phyloP scores from a whole-genome alignment of 2,797 vertebrate species.

The Myiotriccus ornatus region DNA sequence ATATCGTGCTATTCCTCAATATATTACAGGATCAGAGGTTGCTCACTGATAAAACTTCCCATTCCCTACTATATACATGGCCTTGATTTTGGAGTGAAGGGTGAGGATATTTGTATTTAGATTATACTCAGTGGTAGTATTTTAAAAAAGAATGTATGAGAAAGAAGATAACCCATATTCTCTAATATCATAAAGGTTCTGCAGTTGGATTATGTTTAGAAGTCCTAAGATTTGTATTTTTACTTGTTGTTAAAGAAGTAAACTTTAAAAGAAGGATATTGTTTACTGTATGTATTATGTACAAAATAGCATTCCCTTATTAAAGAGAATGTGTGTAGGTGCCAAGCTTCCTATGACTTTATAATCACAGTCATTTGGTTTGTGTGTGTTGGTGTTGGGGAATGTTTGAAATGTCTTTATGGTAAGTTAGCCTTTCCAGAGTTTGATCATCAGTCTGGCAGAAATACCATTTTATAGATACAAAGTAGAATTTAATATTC shows the following conservation, averaged over 20 bases:
- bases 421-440: constrained; percentile 1
- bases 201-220: not conserved
- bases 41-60: not conserved
- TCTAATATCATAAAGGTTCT: not conserved
- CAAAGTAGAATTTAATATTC: not conserved
- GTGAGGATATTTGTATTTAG: not conserved
- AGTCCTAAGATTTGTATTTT: not conserved
- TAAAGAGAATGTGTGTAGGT: constrained; percentile 2
- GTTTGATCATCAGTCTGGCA: not conserved
- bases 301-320: not conserved
- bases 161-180: not conserved
- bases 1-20: not conserved
- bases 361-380: not conserved
- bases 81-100: not conserved
- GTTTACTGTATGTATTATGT: not conserved
- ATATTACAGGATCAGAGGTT: not conserved
- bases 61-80: not conserved
- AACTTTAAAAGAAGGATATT: not conserved
- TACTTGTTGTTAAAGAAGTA: not conserved
- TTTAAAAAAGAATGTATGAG: not conserved
- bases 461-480: not conserved
- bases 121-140: not conserved
- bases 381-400: not conserved
- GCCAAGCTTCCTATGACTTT: not conserved
- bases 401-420: constrained; percentile 14